Evolutionary conservation across 2,888 invertebrate genomes (phyloP).

Genomic region (Polydrusus pterygomalis): DNA sequence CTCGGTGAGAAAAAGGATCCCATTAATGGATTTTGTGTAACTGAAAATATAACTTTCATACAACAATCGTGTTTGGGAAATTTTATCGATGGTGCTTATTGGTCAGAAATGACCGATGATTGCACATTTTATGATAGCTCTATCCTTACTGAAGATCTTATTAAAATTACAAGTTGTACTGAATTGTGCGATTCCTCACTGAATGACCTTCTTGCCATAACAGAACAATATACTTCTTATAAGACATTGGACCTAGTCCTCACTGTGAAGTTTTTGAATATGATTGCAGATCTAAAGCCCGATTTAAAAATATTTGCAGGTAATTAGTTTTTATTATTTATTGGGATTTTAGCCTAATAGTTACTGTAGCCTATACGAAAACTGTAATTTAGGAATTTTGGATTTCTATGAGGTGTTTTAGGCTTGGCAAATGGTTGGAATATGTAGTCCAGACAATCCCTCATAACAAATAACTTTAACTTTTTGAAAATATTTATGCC

Average conservation of each 20-base stretch:
- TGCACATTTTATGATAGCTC: slow-evolving; percentile 54
- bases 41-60: slow-evolving; percentile 75
- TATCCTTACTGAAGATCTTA: slow-evolving; percentile 26
- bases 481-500: too few species aligned
- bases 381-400: too few species aligned
- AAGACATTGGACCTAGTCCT: slow-evolving; percentile 53
- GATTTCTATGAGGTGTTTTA: too few species aligned
- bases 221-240: slow-evolving; percentile 29
- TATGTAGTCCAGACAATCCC: too few species aligned
- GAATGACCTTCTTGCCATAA: slow-evolving; percentile 4
- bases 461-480: too few species aligned
- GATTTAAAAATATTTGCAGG: slow-evolving; percentile 43
- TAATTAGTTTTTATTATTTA: slow-evolving; percentile 27
- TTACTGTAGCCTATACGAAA: too few species aligned
- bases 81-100: slow-evolving; percentile 75
- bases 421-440: too few species aligned
- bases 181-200: slow-evolving; percentile 1
- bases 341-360: too few species aligned
- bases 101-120: slow-evolving; percentile 70
- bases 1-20: slow-evolving; percentile 47
- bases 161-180: slow-evolving; percentile 9
- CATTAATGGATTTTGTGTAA: slow-evolving; percentile 71
- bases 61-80: slow-evolving; percentile 75
- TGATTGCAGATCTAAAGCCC: slow-evolving; percentile 33
- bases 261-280: slow-evolving; percentile 52